Evolutionary conservation across 2,113 vertebrate species (phyloP), one percentile per base, ranked within the genome.

Genomic region (Pterophyllum scalare): DNA sequence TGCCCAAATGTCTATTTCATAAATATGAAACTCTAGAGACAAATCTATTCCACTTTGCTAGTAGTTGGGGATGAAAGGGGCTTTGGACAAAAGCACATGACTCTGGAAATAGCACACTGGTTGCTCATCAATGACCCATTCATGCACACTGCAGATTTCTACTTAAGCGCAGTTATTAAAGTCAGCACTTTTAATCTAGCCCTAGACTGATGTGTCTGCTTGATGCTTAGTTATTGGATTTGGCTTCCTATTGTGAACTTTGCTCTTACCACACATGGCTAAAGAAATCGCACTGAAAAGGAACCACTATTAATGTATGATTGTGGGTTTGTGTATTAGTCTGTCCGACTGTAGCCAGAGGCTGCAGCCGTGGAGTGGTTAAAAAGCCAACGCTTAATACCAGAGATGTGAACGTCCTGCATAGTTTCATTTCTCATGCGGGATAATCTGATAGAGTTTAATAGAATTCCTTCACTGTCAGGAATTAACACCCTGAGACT

Each of bases 1-100:
- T 9, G 74, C 89, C 75, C 81, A 87, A 87, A 86, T 86, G 72
- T 83, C 87, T 67, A 43, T 90, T 86, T 91, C 61, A 70, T 76
- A 58, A 78, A 35, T 74, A 33, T 84, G 65, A 49, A 65, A 54
- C 59, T 65, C 31, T 80, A 82, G 60, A 82, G 84, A 79, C 86
- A 56, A 88, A 87, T 92, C 64, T 84, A 72, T 83, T 83, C 78
- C 58, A 70, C 72, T 74, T 74, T 74, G 67, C 76, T 85, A 77
- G 75, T 61, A 75, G 58, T 78, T 77, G 80, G n/a, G 54, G 70
- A 64, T 89, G 78, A 90, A 87, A 88, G 64, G 35, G 58, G 89
- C 75, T 89, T 89, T 85, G 78, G 81, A 81, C 74, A 17, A 83
- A 90, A 77, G 19, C 12, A 33, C 59, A 83, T 12, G 59, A 85